A percentile compares a stretch with the other conserved stretches of the same genome.
These are phyloP conservation scores for Lasius platythorax DNA, from an alignment of 2,888 invertebrate species.

Conservation along the genomic window DNA sequence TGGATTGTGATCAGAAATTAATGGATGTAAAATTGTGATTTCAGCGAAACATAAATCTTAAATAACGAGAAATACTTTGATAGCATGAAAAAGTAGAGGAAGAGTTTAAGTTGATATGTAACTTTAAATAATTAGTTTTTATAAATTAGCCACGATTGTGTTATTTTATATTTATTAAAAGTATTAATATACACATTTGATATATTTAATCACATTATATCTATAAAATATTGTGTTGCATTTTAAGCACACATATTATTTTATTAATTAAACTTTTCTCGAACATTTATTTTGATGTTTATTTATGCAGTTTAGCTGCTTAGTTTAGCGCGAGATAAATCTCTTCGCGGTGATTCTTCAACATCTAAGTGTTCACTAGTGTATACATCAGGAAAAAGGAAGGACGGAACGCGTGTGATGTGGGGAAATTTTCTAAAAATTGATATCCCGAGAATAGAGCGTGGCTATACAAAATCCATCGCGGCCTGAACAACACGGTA, in stretches of 20 bases:
- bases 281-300: not conserved
- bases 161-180: not conserved
- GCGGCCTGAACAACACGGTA: slow-evolving; percentile 60
- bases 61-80: not conserved
- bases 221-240: not conserved
- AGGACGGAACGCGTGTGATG: slow-evolving; percentile 16
- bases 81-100: not conserved
- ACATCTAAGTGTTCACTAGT: not conserved
- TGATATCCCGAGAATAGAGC: slow-evolving; percentile 42
- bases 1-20: not conserved
- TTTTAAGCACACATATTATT: not conserved
- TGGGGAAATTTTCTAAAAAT: slow-evolving; percentile 51
- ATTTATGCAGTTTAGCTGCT: not conserved
- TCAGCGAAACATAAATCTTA: not conserved
- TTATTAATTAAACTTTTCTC: not conserved
- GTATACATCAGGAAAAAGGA: slow-evolving; percentile 5
- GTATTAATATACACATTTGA: not conserved
- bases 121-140: not conserved
- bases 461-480: slow-evolving; percentile 50
- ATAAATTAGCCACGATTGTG: not conserved
- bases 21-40: not conserved
- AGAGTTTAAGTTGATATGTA: not conserved
- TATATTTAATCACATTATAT: not conserved
- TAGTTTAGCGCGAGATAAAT: slow-evolving; percentile 20
- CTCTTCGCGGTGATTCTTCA: not conserved